A percentile compares a stretch with the other conserved stretches of the same genome.
phyloP scores from a whole-genome alignment of 2,888 invertebrate species.

The Stegophylla sp. region DNA sequence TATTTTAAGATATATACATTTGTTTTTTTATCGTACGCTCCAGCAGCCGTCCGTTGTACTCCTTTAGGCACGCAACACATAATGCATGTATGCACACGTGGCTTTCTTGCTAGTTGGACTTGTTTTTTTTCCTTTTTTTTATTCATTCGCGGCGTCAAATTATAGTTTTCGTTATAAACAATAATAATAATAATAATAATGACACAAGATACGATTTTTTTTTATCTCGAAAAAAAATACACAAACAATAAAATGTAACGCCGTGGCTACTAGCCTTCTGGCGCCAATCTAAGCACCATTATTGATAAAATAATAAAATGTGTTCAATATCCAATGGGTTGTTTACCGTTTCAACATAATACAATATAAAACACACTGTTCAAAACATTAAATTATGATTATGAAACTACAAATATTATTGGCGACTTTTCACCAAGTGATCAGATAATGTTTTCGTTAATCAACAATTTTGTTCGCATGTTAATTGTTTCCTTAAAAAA shows the following conservation, averaged over 20 bases:
- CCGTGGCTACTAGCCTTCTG: too few species aligned
- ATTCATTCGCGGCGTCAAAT: not conserved
- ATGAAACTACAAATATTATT: not conserved
- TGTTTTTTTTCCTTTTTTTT: not conserved
- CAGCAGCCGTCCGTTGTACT: too few species aligned
- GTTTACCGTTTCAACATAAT: not conserved
- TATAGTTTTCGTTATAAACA: not conserved
- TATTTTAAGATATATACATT: too few species aligned
- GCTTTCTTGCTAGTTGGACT: not conserved
- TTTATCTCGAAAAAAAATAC: too few species aligned
- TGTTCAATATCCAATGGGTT: not conserved
- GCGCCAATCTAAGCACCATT: not conserved
- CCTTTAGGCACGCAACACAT: constrained; percentile 29
- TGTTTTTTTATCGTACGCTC: not conserved
- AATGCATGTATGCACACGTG: not conserved
- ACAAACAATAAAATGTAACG: too few species aligned
- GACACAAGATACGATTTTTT: too few species aligned
- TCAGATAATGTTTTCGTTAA: not conserved
- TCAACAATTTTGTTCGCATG: not conserved
- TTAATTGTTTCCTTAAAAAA: not conserved
- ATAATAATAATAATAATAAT: too few species aligned
- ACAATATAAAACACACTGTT: not conserved
- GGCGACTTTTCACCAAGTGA: not conserved
- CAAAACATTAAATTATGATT: too few species aligned
- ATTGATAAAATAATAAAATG: not conserved